Evolutionary conservation across 2,888 invertebrate species (phyloP), one percentile per base, ranked within the genome.

Genomic region (Deroplatys truncata): DNA sequence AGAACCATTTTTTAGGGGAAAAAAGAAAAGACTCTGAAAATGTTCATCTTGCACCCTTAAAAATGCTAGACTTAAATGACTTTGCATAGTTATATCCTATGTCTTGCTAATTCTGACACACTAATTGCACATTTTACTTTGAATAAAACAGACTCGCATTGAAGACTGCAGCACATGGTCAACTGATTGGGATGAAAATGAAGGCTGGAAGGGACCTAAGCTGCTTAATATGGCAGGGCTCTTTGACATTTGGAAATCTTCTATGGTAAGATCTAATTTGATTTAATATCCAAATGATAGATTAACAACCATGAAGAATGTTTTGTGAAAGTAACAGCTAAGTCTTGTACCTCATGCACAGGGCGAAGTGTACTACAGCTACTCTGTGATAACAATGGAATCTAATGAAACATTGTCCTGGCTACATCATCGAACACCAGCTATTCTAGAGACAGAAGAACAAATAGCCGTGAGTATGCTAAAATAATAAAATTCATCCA

Each of bases 371-470:
- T 94, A 97, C 85, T 97, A 96, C 92, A 96, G 96, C 91, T 98
- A 97, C 92, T 95, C 96, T 85, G 94, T 98, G 2, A 96, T 98
- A 86, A 98, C 98, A 28, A 97, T 96, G 94, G 96, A 96, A 84
- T 95, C 97, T 0, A 96, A 96, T 91, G 93, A 94, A 82, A 94
- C 95, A 28, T 93, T 97, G 91, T 94, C 95, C 72, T 97, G 96
- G 96, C 93, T 98, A 88, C 98, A 98, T 93, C 96, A 97, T 92
- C 95, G 98, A 92, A 96, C 96, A 95, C 98, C 98, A 89, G 96
- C 97, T n/a, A 95, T 98, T 92, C 94, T 98, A 85, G 95, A 96
- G 89, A 95, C 94, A 72, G 95, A 96, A 83, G 94, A 96, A 92
- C 95, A 96, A 93, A 94, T 96, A 91, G 93, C 95, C 92, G 96